Evolutionary conservation across 2,888 invertebrate species (phyloP), one percentile per base, ranked within the genome.

Genomic region (Temnothorax rugatulus): DNA sequence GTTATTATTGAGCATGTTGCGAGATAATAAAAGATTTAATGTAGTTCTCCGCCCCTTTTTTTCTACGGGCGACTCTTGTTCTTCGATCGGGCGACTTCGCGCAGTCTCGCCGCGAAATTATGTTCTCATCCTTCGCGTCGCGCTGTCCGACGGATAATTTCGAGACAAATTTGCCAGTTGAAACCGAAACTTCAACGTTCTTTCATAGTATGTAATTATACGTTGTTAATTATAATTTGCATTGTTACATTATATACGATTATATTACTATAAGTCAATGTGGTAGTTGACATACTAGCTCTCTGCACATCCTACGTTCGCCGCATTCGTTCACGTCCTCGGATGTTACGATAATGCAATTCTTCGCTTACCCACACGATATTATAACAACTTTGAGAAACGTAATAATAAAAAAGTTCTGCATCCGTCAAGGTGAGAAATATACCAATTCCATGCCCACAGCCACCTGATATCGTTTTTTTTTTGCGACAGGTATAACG

Each of bases 51-150:
- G 82, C 29, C 73, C 83, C 83, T 76, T 59, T 85, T 81, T 84
- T 83, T 85, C 82, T 83, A 50, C 77, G 88, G 85, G 88, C 61
- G 87, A 88, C 82, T 84, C 85, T 88, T 87, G 85, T 85, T 87
- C 89, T 89, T 88, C 84, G 88, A 91, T 91, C 82, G 90, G 85
- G 85, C 87, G 87, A 84, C 74, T 76, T 89, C 71, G 57, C 89
- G 89, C 82, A 79, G 89, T 86, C 88, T 89, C 84, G 68, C 4
- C 57, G 73, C n/a, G 66, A 41, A 66, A 79, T 59, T 21, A 38
- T 18, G 11, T 64, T 61, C 34, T 76, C 8, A 41, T 13, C n/a
- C 25, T 64, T 76, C 15, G 18, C 2, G 9, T 76, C 47, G 15
- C 2, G 3, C 7, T 76, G 2, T 38, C 13, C 11, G 34, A 57